Conservation (phyloP, 2,113 vertebrate species). For the Polypterus bichir region DNA sequence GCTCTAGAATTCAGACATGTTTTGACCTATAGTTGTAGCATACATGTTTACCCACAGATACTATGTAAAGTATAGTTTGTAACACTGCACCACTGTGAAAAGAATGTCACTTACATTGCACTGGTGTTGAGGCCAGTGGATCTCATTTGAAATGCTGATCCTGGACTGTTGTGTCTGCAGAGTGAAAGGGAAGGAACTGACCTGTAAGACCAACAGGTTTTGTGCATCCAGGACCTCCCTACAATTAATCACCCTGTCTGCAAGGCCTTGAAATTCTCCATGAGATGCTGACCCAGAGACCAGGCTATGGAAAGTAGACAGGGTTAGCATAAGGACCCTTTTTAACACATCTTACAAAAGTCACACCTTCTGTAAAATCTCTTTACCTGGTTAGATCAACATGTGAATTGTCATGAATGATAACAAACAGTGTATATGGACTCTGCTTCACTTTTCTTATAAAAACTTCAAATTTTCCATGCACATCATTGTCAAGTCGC, state of each 20-base stretch:
- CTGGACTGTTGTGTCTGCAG: conserved; percentile 87
- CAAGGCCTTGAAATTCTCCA: conserved; percentile 83
- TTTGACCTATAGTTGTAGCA: too few relatives aligned
- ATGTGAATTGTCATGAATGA: conserved; percentile 91
- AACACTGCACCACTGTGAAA: background rate
- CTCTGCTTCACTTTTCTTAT: conserved; percentile 90
- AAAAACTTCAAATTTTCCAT: conserved; percentile 84
- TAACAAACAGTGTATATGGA: conserved; percentile 87
- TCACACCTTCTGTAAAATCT: too few relatives aligned
- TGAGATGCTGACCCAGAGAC: conserved; percentile 81
- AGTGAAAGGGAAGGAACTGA: conserved; percentile 89
- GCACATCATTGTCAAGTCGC: conserved; percentile 77
- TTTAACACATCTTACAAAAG: too few relatives aligned
- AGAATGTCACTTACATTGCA: conserved; percentile 50
- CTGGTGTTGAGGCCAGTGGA: conserved; percentile 76
- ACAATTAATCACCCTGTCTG: conserved; percentile 90
- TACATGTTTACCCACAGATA: too few relatives aligned
- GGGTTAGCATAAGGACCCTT: too few relatives aligned
- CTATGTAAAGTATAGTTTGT: too few relatives aligned
- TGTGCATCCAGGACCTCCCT: conserved; percentile 83
- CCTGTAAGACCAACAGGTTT: conserved; percentile 93
- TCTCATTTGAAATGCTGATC: conserved; percentile 80
- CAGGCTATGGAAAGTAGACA: conserved; percentile 40
- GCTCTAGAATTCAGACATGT: too few relatives aligned
- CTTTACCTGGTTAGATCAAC: conserved; percentile 86